Base-by-base conservation (phyloP, 2,888 invertebrate species). In the Thalpophila matura region DNA sequence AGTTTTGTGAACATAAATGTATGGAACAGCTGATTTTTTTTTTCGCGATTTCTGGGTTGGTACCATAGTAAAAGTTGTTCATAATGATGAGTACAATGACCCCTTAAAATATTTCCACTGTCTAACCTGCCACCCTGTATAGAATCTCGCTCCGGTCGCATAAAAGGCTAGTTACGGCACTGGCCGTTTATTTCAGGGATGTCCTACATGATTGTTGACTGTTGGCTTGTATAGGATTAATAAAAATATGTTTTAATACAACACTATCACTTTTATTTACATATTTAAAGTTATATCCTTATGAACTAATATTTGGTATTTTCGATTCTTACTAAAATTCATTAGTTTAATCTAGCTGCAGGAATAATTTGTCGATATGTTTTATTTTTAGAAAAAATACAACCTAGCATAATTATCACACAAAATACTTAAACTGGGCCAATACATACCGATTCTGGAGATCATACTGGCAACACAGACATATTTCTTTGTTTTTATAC, bases 211-310 rank as follows among this genome's bases (percentile, higher is more conserved):
- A 69, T 60, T 74, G 74, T 79, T 82, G 70, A 77, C 66, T 73
- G 82, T 81, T 82, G 78, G 79, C 80, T 80, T 82, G 76, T 76
- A 80, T 79, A 80, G 74, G 67, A 66, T 55, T 33, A 80, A 77
- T 77, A 69, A 75, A 75, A 71, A 24, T 59, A 72, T 65, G 62
- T 77, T 70, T 74, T 37, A 70, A 59, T 73, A 67, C 35, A 70
- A 47, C 14, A 26, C 16, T 45, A 35, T 18, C 14, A 35, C 2
- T 47, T 62, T 58, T 43, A 58, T 58, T 68, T 42, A n/a, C n/a
- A n/a, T n/a, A 27, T 37, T 40, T 12, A 24, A 31, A 20, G 4
- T 35, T 26, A 20, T 5, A 20, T 14, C 26, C 12, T 45, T 29
- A 43, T 10, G 3, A 18, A 31, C 12, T 51, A 47, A 43, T 47